Conservation (phyloP, 1,140 invertebrate species). For the Micrasema longulum region DNA sequence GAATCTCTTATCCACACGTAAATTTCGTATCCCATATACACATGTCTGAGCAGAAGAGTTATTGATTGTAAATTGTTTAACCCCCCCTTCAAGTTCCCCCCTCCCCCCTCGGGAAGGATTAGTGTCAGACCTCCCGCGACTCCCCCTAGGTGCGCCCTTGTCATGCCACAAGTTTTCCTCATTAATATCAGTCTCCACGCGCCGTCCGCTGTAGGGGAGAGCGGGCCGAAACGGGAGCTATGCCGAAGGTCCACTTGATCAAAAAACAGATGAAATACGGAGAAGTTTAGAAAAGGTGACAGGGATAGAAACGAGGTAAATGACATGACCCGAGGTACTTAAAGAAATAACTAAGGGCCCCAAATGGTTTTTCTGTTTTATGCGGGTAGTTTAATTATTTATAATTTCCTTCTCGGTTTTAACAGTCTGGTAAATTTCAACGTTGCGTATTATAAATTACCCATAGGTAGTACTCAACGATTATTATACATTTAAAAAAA, state of each 20-base stretch:
- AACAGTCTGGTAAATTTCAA: too few relatives aligned
- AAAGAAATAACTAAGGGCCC: too few relatives aligned
- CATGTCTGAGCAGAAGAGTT: slow-evolving; percentile 55
- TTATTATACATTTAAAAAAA: too few relatives aligned
- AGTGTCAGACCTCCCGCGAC: slow-evolving; percentile 24
- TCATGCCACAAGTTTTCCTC: slow-evolving; percentile 54
- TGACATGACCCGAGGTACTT: neutral
- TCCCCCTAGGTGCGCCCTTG: slow-evolving; percentile 51
- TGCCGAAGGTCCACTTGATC: slow-evolving; percentile 37
- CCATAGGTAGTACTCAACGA: too few relatives aligned
- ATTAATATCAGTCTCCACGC: slow-evolving; percentile 54
- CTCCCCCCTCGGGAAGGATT: slow-evolving; percentile 18
- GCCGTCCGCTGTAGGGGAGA: slow-evolving; percentile 41
- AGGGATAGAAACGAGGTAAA: slow-evolving; percentile 21
- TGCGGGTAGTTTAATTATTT: too few relatives aligned
- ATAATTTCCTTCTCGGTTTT: too few relatives aligned
- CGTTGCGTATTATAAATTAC: too few relatives aligned
- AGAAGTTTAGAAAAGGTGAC: slow-evolving; percentile 23
- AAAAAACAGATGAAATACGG: slow-evolving; percentile 34
- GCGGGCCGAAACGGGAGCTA: slow-evolving; percentile 15
- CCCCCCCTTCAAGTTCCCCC: slow-evolving; percentile 16
- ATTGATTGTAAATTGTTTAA: slow-evolving; percentile 56
- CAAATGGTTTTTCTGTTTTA: too few relatives aligned
- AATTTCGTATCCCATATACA: slow-evolving; percentile 53
- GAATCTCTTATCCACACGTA: slow-evolving; percentile 51